Evolutionary conservation across 2,113 vertebrate species (phyloP).

Genomic region (Phaetusa simplex): DNA sequence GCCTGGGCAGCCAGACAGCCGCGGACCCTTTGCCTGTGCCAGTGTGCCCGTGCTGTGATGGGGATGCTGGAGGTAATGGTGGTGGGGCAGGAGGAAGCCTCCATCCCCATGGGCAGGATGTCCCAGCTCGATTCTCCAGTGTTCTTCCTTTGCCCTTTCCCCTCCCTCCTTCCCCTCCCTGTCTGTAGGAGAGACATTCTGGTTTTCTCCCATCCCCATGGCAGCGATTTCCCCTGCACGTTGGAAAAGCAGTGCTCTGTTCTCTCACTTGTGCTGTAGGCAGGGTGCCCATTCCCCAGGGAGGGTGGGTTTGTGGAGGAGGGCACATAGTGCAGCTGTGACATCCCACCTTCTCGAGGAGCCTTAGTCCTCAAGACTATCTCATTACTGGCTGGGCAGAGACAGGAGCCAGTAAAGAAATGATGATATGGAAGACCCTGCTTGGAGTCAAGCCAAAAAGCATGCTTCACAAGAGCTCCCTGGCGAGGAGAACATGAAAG

Average conservation of each 20-base stretch:
- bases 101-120: background rate
- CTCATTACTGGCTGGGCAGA: background rate
- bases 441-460: slow-evolving; percentile 18
- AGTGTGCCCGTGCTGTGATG: background rate
- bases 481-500: background rate
- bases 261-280: background rate
- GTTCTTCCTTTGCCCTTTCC: background rate
- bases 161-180: background rate
- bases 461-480: background rate
- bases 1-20: background rate
- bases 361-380: background rate
- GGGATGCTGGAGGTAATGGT: background rate
- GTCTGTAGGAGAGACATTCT: background rate
- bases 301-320: background rate
- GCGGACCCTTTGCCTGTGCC: background rate
- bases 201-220: background rate
- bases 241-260: background rate
- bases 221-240: background rate
- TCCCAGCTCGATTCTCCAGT: background rate
- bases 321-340: background rate
- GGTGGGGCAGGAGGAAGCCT: background rate
- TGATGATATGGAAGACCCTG: background rate
- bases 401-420: background rate
- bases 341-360: background rate
- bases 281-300: background rate